Base-by-base conservation (phyloP, 2,113 vertebrate species). In the Tricholaema leucomelas region DNA sequence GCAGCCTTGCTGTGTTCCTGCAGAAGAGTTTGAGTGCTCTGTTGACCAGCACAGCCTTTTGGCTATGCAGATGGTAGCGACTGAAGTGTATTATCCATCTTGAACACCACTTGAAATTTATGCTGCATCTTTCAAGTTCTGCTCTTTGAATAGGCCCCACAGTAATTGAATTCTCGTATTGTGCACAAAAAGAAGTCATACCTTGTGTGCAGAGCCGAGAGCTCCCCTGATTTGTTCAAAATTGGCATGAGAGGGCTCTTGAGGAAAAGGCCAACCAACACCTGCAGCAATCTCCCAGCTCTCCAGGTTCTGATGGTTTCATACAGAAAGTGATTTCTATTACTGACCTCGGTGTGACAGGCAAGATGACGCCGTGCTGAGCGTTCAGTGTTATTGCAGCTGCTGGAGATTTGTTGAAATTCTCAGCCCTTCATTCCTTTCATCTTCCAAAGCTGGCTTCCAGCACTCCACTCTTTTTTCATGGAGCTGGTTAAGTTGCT, bases 261-360 rank as follows among this genome's bases (percentile, higher is more conserved):
- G 20, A 73, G 91, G 90, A 92, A 91, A 83, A 80, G 50, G 87
- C 67, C 12, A 15, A 87, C 28, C 2, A 6, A 50, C 74, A 96
- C 67, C 78, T 87, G 67, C 78, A 95, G 81, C 67, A 93, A 82
- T 93, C 92, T 85, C 86, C 60, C 35, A 30, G n/a, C 67, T 89
- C 60, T 92, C 36, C 18, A 25, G 44, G 36, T 94, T 91, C 52
- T 93, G 50, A 35, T 59, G 70, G 33, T 91, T 93, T 92, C 81
- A 82, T 81, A 77, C 14, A 87, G 52, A 85, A 94, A 91, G 82
- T 95, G 67, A 93, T 95, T 95, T 94, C 81, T 94, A 25, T 85
- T 95, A 84, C 69, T 90, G 84, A 67, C 71, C 46, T 33, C 80
- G 42, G 78, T 88, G 31, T 87, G 88, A 92, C 75, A 80, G 87